Percentiles rank a stretch among this genome's conserved stretches.
These are phyloP conservation scores for Xanthia togata DNA, from an alignment of 2,888 invertebrate species.

Conservation along the genomic window DNA sequence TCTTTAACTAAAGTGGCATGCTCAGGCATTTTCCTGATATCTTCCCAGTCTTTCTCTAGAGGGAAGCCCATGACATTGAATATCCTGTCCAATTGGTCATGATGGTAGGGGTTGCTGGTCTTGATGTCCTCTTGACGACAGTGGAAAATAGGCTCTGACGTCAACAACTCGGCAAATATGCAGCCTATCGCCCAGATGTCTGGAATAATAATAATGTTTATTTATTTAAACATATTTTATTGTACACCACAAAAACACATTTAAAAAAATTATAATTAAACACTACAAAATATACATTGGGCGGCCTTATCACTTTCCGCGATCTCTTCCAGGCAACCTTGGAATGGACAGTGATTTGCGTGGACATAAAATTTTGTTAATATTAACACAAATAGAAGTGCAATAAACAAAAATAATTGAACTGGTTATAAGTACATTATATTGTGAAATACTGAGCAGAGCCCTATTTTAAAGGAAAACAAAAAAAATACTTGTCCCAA, in stretches of 20 bases:
- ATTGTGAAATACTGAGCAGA: not conserved
- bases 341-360: too few species aligned
- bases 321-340: too few species aligned
- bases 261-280: too few species aligned
- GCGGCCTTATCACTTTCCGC: too few species aligned
- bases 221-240: too few species aligned
- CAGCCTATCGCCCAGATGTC: constrained; percentile 99
- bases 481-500: not conserved
- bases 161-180: constrained; percentile 99
- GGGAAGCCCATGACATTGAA: constrained; percentile 99
- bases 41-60: constrained; percentile 99
- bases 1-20: constrained; percentile 98
- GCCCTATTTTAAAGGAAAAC: not conserved
- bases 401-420: not conserved
- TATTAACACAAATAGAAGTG: not conserved
- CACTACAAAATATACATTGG: too few species aligned
- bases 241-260: too few species aligned
- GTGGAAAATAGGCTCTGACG: constrained; percentile 99
- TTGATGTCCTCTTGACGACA: constrained; percentile 99
- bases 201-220: constrained; percentile 75
- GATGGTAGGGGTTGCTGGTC: constrained; percentile 99
- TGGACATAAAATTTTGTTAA: too few species aligned
- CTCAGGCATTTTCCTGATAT: constrained; percentile 99
- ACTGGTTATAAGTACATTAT: not conserved
- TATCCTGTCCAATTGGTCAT: constrained; percentile 99